These are phyloP conservation scores for Thunnus maccoyii DNA, from an alignment of 2,113 vertebrate genomes.

Conservation along the genomic window DNA sequence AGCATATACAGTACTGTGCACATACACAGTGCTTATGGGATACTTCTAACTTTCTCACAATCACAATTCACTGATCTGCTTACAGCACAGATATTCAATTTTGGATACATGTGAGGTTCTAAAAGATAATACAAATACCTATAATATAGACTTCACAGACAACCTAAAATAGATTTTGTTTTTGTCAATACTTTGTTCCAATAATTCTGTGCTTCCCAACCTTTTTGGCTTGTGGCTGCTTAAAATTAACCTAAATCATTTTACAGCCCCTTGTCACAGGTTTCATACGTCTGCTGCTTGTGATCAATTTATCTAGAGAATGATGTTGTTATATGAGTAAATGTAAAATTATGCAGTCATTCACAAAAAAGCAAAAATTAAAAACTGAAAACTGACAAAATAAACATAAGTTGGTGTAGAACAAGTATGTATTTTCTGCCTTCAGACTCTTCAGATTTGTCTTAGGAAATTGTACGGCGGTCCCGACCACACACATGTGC, in stretches of 20 bases:
- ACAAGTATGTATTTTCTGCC: too few species aligned
- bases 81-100: background rate
- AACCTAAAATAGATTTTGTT: background rate
- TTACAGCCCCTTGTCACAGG: too few species aligned
- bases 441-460: too few species aligned
- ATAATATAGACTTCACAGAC: too few species aligned
- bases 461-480: too few species aligned
- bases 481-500: too few species aligned
- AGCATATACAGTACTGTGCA: background rate
- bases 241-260: too few species aligned
- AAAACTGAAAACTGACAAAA: background rate
- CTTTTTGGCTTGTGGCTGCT: too few species aligned
- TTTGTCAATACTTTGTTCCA: too few species aligned
- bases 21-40: background rate
- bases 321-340: background rate
- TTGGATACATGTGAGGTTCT: background rate
- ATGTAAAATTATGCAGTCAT: too few species aligned
- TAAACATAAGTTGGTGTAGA: background rate
- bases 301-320: background rate
- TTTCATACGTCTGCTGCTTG: too few species aligned
- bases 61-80: background rate
- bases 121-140: background rate
- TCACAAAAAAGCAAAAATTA: background rate
- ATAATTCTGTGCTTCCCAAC: too few species aligned
- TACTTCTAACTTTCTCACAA: constrained; percentile 21